These are phyloP conservation scores for Propithecus perrieri DNA, from an alignment of 2,797 vertebrate genomes.

Conservation along the genomic window DNA sequence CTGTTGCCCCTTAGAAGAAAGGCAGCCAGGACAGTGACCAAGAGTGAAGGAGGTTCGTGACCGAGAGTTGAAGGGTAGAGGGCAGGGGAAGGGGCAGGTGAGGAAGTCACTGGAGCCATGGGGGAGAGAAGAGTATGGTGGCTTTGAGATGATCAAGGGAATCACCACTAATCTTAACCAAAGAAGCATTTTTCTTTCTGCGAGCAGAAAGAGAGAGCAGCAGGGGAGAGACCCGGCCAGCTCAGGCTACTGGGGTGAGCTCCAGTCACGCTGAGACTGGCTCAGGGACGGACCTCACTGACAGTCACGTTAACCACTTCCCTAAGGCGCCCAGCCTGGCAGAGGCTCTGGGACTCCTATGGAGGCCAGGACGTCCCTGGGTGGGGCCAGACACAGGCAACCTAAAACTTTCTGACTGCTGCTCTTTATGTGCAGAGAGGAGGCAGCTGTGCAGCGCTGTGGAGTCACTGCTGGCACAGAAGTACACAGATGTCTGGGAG, in stretches of 20 bases:
- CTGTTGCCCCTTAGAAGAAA: neutral
- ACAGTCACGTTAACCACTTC: neutral
- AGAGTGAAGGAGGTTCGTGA: neutral
- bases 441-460: neutral
- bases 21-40: neutral
- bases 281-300: accelerated
- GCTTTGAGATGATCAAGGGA: neutral
- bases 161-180: neutral
- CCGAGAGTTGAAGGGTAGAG: neutral
- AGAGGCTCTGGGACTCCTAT: neutral
- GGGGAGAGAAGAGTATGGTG: neutral
- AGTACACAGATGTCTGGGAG: slow-evolving; percentile 52
- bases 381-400: accelerated
- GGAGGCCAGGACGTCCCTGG: neutral
- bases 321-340: neutral
- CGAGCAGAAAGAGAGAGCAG: neutral
- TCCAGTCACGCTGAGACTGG: neutral
- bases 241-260: neutral
- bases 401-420: neutral
- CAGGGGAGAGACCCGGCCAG: neutral
- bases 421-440: neutral
- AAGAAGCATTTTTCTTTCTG: neutral
- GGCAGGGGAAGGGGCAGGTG: neutral
- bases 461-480: slow-evolving; percentile 45
- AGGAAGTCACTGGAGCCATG: neutral